These are phyloP conservation scores for Pachycephala philippinensis DNA, from an alignment of 2,113 vertebrate species.

Conservation along the genomic window DNA sequence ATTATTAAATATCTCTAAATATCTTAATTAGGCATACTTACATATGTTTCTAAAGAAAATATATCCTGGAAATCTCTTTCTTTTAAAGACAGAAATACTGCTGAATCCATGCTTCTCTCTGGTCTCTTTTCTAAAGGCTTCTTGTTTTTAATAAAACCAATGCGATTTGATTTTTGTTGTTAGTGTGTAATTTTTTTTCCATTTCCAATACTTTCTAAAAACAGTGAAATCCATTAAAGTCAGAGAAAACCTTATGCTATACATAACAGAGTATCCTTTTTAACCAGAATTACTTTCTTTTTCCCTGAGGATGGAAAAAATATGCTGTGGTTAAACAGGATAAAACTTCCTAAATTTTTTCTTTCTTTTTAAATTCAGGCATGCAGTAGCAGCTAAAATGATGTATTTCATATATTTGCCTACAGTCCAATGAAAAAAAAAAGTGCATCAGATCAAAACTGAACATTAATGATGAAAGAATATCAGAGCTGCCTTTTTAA, in stretches of 20 bases:
- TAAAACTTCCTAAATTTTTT: slow-evolving; percentile 37
- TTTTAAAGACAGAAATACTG: not conserved
- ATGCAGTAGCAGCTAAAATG: slow-evolving; percentile 26
- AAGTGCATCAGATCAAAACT: not conserved
- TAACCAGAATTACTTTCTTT: slow-evolving; percentile 30
- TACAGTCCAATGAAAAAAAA: not conserved
- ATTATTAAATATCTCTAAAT: not conserved
- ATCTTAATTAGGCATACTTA: not conserved
- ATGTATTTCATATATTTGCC: not conserved
- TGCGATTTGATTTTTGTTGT: slow-evolving; percentile 49
- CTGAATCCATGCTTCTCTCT: not conserved
- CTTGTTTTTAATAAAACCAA: slow-evolving; percentile 51
- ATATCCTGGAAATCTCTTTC: not conserved
- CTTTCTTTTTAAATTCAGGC: slow-evolving; percentile 11
- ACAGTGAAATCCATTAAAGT: slow-evolving; percentile 36
- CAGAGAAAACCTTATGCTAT: slow-evolving; percentile 63
- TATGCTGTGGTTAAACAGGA: slow-evolving; percentile 45
- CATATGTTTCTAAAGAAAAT: not conserved
- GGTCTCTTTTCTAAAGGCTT: not conserved
- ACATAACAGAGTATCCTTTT: slow-evolving; percentile 60
- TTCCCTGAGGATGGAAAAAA: slow-evolving; percentile 43
- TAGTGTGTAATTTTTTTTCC: slow-evolving; percentile 50
- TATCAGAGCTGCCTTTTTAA: slow-evolving; percentile 2
- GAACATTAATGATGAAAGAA: not conserved
- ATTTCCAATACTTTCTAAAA: slow-evolving; percentile 55